phyloP scores from a whole-genome alignment of 1,140 invertebrate species.

The Drosophila grimshawi region DNA sequence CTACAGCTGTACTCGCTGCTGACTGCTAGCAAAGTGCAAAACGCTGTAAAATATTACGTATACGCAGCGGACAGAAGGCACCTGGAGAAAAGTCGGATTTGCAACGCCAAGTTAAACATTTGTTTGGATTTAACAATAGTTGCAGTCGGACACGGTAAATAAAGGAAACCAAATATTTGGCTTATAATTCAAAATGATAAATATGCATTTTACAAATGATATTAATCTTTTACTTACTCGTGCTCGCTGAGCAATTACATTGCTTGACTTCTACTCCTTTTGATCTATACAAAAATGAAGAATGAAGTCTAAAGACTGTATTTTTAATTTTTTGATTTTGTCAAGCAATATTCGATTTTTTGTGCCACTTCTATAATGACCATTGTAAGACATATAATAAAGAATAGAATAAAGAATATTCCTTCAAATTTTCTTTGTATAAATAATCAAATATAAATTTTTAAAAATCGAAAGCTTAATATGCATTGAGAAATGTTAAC shows the following conservation, averaged over 20 bases:
- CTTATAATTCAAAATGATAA: slow-evolving; percentile 9
- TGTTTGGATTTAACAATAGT: slow-evolving; percentile 40
- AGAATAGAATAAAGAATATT: no score
- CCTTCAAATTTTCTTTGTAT: no score
- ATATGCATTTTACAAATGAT: neutral
- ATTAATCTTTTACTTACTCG: no score
- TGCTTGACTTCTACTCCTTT: neutral
- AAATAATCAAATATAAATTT: no score
- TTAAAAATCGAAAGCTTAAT: no score
- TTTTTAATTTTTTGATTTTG: no score
- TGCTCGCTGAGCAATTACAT: neutral
- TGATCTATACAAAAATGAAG: no score
- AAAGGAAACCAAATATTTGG: slow-evolving; percentile 10
- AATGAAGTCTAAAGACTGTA: no score
- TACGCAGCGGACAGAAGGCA: slow-evolving; percentile 49
- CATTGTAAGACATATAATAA: no score
- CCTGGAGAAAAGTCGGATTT: slow-evolving; percentile 62
- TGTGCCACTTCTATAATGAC: no score
- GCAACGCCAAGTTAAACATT: slow-evolving; percentile 57
- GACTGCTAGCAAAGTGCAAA: slow-evolving; percentile 72
- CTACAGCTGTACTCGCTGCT: slow-evolving; percentile 30
- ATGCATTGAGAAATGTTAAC: no score
- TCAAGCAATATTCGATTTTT: no score
- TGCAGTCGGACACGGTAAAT: slow-evolving; percentile 18
- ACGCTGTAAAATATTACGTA: slow-evolving; percentile 78